These are phyloP conservation scores for Epizoanthus ramosus DNA, from an alignment of 92 coral and sea anemone genomes.

Conservation along the genomic window DNA sequence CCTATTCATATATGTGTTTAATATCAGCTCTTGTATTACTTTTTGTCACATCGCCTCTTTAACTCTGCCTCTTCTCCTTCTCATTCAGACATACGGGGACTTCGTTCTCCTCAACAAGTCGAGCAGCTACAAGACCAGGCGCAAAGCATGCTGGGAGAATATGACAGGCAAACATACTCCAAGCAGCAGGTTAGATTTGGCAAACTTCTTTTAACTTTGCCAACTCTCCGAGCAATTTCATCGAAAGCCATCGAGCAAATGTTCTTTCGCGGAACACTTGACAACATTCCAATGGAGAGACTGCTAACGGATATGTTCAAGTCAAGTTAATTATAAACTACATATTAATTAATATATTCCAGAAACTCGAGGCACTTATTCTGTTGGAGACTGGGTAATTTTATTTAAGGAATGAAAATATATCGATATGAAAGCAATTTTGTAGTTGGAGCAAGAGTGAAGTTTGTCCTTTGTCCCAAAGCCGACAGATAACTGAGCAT, in stretches of 20 bases:
- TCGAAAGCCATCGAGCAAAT: constrained; percentile 84
- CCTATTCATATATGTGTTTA: too few relatives aligned
- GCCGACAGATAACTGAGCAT: too few relatives aligned
- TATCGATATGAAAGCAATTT: too few relatives aligned
- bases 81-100: constrained; percentile 78
- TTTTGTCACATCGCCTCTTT: too few relatives aligned
- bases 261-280: constrained; percentile 93
- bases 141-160: constrained; percentile 99
- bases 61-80: too few relatives aligned
- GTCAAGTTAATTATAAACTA: constrained; percentile 49
- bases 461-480: too few relatives aligned
- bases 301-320: constrained; percentile 91
- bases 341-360: not conserved
- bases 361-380: not conserved
- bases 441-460: too few relatives aligned
- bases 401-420: not conserved
- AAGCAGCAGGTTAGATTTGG: constrained; percentile 89
- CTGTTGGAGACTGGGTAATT: not conserved
- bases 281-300: constrained; percentile 88
- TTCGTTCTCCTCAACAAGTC: constrained; percentile 88
- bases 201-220: constrained; percentile 78
- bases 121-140: constrained; percentile 99
- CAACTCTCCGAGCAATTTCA: constrained; percentile 73
- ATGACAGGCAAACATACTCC: constrained; percentile 87
- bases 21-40: too few relatives aligned